These are phyloP conservation scores for Austrolebias charrua DNA, from an alignment of 2,797 vertebrate genomes.

Conservation along the genomic window DNA sequence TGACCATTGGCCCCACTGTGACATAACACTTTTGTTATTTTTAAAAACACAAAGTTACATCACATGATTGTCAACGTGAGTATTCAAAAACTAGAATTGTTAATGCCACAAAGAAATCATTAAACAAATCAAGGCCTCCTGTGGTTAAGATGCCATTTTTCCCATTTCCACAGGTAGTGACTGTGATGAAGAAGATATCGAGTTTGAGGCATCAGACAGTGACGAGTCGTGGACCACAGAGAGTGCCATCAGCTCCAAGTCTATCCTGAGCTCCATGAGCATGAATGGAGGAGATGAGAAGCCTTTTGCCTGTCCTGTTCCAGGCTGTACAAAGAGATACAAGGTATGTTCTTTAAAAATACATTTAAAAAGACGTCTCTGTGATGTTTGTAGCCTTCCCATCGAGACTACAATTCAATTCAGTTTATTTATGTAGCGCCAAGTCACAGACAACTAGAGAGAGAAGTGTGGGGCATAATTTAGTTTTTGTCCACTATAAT, in stretches of 20 bases:
- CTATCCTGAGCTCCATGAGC: conserved; percentile 98
- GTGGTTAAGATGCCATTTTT: neutral
- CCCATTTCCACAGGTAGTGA: conserved; percentile 86
- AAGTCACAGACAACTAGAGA: too few species aligned
- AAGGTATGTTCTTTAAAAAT: conserved; percentile 69
- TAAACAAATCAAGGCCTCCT: conserved; percentile 16
- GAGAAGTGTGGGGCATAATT: conserved; percentile 5
- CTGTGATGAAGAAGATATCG: conserved; percentile 97
- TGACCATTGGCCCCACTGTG: too few species aligned
- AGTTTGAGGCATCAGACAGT: conserved; percentile 98
- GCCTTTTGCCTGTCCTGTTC: conserved; percentile 97
- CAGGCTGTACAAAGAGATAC: conserved; percentile 99
- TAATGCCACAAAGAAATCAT: conserved; percentile 21
- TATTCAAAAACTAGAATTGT: conserved; percentile 14
- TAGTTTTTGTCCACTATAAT: conserved; percentile 1
- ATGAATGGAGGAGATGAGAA: conserved; percentile 99
- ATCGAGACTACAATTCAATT: neutral
- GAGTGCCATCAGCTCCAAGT: conserved; percentile 98
- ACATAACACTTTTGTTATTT: too few species aligned
- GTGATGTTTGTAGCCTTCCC: neutral
- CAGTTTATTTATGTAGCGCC: too few species aligned
- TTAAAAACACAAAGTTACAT: too few species aligned
- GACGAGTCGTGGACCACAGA: conserved; percentile 99
- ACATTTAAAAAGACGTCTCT: neutral
- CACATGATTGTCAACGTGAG: conserved; percentile 14